Conservation (phyloP, 30 jellyfish, hydroid and myxozoan genomes). For the Kudoa iwatai region DNA sequence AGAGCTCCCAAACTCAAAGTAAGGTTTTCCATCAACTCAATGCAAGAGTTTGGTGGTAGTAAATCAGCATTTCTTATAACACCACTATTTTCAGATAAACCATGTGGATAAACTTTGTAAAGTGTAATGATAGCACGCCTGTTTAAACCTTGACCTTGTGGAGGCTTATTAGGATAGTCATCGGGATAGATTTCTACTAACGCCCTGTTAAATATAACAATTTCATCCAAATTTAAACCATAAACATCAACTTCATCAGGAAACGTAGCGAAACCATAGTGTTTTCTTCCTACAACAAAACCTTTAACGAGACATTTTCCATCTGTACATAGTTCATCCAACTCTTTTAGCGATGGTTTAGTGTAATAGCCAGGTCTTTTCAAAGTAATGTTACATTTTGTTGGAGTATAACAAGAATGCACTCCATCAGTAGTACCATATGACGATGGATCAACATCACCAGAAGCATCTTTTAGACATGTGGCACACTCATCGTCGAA, state of each 20-base stretch:
- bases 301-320: conserved; percentile 19
- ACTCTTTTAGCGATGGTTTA: conserved; percentile 10
- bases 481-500: too few relatives aligned
- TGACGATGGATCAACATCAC: too few relatives aligned
- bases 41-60: conserved; percentile 1
- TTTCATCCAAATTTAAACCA: conserved; percentile 26
- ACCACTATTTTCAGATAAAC: too few relatives aligned
- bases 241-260: conserved; percentile 27
- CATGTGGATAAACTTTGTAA: conserved; percentile 64
- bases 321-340: conserved; percentile 8
- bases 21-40: conserved; percentile 38
- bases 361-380: conserved; percentile 52
- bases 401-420: too few relatives aligned
- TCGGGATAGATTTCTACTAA: conserved; percentile 77
- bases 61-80: background rate
- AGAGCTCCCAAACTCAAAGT: conserved; percentile 44
- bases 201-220: conserved; percentile 40
- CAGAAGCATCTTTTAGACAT: too few relatives aligned
- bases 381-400: too few relatives aligned
- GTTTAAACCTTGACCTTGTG: conserved; percentile 32
- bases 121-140: conserved; percentile 29
- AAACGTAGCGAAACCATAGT: conserved; percentile 55
- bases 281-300: conserved; percentile 61
- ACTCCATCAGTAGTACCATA: too few relatives aligned
- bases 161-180: conserved; percentile 23